Evolutionary conservation across 2,888 invertebrate species (phyloP).

Genomic region (Epistrophella euchroma): DNA sequence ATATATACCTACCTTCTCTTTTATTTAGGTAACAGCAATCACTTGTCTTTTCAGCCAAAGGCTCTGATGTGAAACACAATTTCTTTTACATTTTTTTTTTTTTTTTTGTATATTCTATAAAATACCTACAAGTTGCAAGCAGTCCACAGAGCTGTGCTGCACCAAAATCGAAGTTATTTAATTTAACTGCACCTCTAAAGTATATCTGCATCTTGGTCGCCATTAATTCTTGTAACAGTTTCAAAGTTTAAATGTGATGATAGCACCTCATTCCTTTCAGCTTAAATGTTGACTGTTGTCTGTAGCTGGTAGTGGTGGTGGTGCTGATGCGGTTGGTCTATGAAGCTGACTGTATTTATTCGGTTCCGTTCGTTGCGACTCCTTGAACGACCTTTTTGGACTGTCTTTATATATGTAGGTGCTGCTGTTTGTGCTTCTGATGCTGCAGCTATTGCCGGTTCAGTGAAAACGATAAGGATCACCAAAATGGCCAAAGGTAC

Average conservation of each 20-base stretch:
- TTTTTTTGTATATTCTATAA: not conserved
- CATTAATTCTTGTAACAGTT: conserved; percentile 73
- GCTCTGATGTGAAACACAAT: not conserved
- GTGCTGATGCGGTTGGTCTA: conserved; percentile 14
- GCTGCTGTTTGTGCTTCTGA: conserved; percentile 38
- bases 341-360: conserved; percentile 28
- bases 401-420: too few species aligned
- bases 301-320: conserved; percentile 14
- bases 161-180: conserved; percentile 72
- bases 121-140: not conserved
- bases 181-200: conserved; percentile 75
- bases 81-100: not conserved
- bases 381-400: conserved; percentile 67
- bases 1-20: conserved; percentile 17
- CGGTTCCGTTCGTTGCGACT: conserved; percentile 38
- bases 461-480: conserved; percentile 69
- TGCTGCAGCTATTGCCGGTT: conserved; percentile 51
- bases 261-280: conserved; percentile 74
- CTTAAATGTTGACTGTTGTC: conserved; percentile 38
- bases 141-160: not conserved
- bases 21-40: conserved; percentile 31
- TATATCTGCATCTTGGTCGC: conserved; percentile 75
- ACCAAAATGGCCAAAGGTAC: conserved; percentile 72
- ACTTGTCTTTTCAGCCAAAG: conserved; percentile 38
- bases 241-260: conserved; percentile 74